Evolutionary conservation across 2,797 vertebrate species (phyloP).

Genomic region (Channa striata): DNA sequence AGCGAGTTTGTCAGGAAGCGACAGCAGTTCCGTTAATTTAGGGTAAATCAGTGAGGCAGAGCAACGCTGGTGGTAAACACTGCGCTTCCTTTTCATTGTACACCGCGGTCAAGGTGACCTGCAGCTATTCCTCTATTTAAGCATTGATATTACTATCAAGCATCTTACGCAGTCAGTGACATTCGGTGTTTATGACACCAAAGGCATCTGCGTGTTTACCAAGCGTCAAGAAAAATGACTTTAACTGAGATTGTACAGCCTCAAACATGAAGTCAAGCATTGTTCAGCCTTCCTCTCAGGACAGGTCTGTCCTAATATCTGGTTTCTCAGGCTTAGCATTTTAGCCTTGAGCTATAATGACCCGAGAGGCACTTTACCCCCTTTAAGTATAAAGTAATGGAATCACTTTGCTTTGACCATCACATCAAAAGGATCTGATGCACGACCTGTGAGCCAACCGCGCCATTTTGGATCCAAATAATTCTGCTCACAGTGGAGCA

Average conservation of each 20-base stretch:
- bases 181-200: too few relatives aligned
- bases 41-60: conserved; percentile 5
- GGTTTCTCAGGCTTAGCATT: too few relatives aligned
- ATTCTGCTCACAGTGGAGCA: conserved; percentile 27
- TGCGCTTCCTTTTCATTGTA: not conserved
- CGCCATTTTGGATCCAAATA: conserved; percentile 23
- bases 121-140: too few relatives aligned
- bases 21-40: not conserved
- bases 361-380: conserved; percentile 23
- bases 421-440: conserved; percentile 38
- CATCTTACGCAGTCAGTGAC: not conserved
- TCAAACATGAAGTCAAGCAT: conserved; percentile 11
- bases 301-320: conserved; percentile 51
- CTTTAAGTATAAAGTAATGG: conserved; percentile 40
- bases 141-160: not conserved
- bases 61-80: not conserved
- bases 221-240: conserved; percentile 1
- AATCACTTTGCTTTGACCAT: conserved; percentile 40
- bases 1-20: not conserved
- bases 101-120: too few relatives aligned
- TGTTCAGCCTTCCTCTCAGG: not conserved
- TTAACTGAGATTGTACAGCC: not conserved
- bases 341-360: conserved; percentile 23
- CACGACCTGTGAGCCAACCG: conserved; percentile 16
- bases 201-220: not conserved